Conservation (phyloP, 2,797 vertebrate genomes). For the Phrynocephalus forsythii region DNA sequence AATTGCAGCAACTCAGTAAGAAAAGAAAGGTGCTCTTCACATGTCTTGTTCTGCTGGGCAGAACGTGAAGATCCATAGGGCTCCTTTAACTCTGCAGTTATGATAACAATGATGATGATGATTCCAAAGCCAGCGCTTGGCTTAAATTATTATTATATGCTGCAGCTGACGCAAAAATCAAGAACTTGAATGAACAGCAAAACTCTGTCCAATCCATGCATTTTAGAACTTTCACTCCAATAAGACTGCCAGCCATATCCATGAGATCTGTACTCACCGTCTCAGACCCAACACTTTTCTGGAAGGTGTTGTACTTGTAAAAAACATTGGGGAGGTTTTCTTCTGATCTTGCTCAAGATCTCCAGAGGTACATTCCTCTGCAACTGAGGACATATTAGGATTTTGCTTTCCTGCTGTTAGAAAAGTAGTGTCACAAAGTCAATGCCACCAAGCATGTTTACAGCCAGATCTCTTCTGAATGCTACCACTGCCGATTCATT, state of each 20-base stretch:
- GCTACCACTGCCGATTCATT: neutral
- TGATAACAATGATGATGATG: no score
- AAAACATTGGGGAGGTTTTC: neutral
- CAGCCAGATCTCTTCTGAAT: neutral
- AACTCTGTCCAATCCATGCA: no score
- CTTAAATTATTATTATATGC: neutral
- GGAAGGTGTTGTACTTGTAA: no score
- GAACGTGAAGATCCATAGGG: no score
- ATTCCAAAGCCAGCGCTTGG: neutral
- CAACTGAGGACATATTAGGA: neutral
- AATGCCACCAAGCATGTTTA: neutral
- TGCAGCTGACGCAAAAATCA: neutral
- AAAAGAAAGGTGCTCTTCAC: neutral
- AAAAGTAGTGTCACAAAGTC: neutral
- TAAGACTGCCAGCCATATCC: no score
- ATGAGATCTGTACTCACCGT: no score
- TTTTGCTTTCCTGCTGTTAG: neutral
- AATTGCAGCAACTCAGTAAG: neutral
- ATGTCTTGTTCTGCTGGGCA: neutral
- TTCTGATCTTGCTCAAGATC: neutral
- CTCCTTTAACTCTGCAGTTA: no score
- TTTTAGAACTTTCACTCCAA: no score
- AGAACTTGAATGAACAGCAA: neutral
- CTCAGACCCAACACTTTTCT: no score
- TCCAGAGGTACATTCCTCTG: neutral